Base-by-base conservation (phyloP, 1,140 invertebrate species). In the Drosophila paulistorum region DNA sequence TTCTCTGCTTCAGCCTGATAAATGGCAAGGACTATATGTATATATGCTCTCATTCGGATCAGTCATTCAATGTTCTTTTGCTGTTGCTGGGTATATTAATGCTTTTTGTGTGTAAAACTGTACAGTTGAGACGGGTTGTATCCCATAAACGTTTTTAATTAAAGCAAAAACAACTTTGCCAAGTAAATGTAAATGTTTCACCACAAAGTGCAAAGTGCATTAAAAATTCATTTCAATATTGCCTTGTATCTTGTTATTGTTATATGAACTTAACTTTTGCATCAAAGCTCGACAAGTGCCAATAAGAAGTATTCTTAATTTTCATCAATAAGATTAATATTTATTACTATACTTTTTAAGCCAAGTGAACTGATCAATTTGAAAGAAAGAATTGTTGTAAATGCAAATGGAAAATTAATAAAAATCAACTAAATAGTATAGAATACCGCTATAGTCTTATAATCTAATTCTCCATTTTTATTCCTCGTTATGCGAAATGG, bases 211-310 rank as follows among this genome's bases (percentile, higher is more conserved):
- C 63, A 77, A 77, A 77, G 75, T 72, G 75, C 75, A 78, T 78
- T 78, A 78, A 78, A 78, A 78, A 77, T 78, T 68, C 59, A 77
- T 78, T 77, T 77, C 59, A 77, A 72, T 77, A 77, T 77, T 64
- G 75, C 48, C 57, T 59, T 30, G 30, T 30, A 17, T 39, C 42
- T 71, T 69, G 60, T 76, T 74, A 37, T 68, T 33, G 42, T 26
- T 66, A 54, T 17, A 26, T 0, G 11, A 54, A 39, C n/a, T 35
- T 6, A 10, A 35, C 10, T 45, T 60, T 60, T 54, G 10, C 17
- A 51, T 51, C 45, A 51, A 51, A 51, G 9, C 9, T 23, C 45
- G 17, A 23, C 17, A 51, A 23, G 45, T 23, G 45, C 17, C 17
- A 23, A 30, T 23, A 51, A 51, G 7, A 20, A 51, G 3, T 23